Evolutionary conservation across 2,113 vertebrate genomes (phyloP), one percentile per base, ranked within the genome.

Genomic region (Xiphophorus hellerii): DNA sequence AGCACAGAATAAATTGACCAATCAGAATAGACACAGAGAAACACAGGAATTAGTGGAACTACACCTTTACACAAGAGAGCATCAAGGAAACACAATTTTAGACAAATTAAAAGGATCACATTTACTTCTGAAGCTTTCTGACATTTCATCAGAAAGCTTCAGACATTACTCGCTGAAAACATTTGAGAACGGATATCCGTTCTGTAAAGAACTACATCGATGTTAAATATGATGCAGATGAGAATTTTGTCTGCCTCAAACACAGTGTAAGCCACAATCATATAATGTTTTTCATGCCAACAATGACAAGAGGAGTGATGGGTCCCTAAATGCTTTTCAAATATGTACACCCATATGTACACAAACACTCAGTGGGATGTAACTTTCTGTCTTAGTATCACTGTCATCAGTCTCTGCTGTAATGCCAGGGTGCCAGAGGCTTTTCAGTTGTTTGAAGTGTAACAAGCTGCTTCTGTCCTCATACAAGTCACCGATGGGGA

Each of bases 401-500:
- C 9, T 35, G 35, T 37, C 85, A 72, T 70, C 82, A 62, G 54
- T 66, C 73, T 84, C 61, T 80, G 70, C 77, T 73, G 66, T 62
- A 60, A 69, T 14, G 83, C 89, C 88, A 87, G 62, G 76, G 69
- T 82, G 80, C 74, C 64, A 15, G 69, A 81, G 82, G 78, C 78
- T 63, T 76, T 75, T 76, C 33, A 17, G 74, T 54, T 76, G 48
- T 92, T 92, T 93, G 86, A 92, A 87, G 88, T 88, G 77, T 78
- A 88, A 91, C 86, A 90, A 88, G 90, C 73, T 63, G 8, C 78
- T 73, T 85, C 86, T 82, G 77, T 87, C 73, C 85, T 84, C 74
- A 29, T 83, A 66, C 83, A 73, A 75, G 88, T 86, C 78, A 15
- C 90, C 89, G 87, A 91, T 88, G 85, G 90, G 84, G 83, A 91